phyloP scores from a whole-genome alignment of 2,797 vertebrate genomes.

The Acrossocheilus fasciatus region DNA sequence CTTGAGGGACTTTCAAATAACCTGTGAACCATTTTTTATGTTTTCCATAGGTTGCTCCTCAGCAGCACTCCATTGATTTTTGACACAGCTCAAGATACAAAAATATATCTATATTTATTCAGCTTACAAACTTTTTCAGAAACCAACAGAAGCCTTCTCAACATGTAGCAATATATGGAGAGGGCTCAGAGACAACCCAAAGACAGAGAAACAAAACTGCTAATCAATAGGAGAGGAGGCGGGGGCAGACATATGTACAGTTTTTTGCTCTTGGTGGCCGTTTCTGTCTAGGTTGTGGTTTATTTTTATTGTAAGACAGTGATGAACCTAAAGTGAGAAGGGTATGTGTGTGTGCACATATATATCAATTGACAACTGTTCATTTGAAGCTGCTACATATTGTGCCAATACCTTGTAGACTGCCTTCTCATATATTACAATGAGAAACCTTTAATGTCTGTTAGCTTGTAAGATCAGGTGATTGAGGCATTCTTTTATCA shows the following conservation, averaged over 20 bases:
- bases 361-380: constrained; percentile 27
- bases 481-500: background rate
- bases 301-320: background rate
- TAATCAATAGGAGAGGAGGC: background rate
- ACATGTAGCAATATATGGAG: constrained; percentile 12
- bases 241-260: background rate
- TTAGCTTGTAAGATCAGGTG: background rate
- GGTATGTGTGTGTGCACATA: background rate
- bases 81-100: background rate
- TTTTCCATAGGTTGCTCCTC: background rate
- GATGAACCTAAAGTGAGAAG: background rate
- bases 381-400: constrained; percentile 31
- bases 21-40: background rate
- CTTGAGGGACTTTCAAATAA: constrained; percentile 2
- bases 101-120: constrained; percentile 7
- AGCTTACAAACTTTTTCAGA: constrained; percentile 34
- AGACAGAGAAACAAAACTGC: background rate
- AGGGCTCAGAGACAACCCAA: constrained; percentile 10
- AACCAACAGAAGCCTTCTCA: constrained; percentile 30
- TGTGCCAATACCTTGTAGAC: constrained; percentile 55
- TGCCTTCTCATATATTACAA: constrained; percentile 47
- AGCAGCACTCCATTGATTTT: background rate
- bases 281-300: constrained; percentile 1
- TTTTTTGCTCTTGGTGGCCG: background rate
- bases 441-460: background rate